Evolutionary conservation across 2,888 invertebrate species (phyloP).

Genomic region (Mesoligia furuncula): DNA sequence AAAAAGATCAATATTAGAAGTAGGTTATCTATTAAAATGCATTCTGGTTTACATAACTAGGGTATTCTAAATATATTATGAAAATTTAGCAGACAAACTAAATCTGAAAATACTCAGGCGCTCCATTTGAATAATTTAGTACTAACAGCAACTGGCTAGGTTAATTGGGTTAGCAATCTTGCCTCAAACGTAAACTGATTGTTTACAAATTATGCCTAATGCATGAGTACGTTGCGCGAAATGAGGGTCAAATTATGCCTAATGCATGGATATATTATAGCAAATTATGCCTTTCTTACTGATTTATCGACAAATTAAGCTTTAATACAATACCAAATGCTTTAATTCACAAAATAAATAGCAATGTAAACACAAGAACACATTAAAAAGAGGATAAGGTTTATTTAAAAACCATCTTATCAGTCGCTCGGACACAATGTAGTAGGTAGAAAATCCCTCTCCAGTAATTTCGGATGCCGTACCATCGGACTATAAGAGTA

Average conservation of each 20-base stretch:
- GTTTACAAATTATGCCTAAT: constrained; percentile 10
- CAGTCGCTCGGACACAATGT: neutral
- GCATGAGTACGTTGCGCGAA: neutral
- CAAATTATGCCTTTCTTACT: neutral
- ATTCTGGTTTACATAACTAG: constrained; percentile 20
- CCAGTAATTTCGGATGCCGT: neutral
- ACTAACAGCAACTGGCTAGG: constrained; percentile 4
- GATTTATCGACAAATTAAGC: neutral
- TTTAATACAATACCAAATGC: neutral
- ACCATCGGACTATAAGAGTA: neutral
- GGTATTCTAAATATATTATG: neutral
- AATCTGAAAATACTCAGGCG: constrained; percentile 47
- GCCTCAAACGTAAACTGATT: constrained; percentile 29
- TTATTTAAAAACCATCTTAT: neutral
- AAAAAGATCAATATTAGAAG: neutral
- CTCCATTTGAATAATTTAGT: constrained; percentile 46
- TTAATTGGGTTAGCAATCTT: constrained; percentile 38
- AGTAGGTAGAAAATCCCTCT: neutral
- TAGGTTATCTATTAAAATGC: constrained; percentile 2
- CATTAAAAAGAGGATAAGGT: neutral
- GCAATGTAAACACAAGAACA: neutral
- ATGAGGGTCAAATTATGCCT: neutral
- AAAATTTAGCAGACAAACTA: constrained; percentile 25
- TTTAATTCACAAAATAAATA: neutral
- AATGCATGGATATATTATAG: too few relatives aligned